phyloP scores from a whole-genome alignment of 2,888 invertebrate genomes.

The Reticulitermes lucifugus region DNA sequence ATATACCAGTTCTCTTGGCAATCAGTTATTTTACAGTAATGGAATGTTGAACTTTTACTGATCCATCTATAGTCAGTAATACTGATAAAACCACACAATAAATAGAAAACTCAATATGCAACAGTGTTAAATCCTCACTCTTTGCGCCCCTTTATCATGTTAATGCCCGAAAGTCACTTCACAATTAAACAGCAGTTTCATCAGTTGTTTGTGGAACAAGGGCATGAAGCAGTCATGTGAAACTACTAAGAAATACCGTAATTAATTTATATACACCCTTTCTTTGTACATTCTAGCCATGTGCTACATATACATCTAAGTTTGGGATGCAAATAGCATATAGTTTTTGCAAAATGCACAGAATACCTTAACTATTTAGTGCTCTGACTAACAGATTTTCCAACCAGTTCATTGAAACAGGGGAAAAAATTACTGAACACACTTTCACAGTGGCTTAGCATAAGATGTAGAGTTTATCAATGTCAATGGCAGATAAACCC shows the following conservation, averaged over 20 bases:
- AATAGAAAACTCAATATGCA: neutral
- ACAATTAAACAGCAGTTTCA: neutral
- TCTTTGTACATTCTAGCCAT: too few species aligned
- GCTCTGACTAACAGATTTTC: neutral
- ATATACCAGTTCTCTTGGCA: too few species aligned
- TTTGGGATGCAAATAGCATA: neutral
- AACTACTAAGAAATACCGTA: too few species aligned
- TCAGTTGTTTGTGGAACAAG: neutral
- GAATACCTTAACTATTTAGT: neutral
- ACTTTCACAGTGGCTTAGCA: neutral
- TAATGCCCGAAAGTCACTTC: neutral
- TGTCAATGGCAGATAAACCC: neutral
- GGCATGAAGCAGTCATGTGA: too few species aligned
- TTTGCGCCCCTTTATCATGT: neutral
- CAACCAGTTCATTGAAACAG: neutral
- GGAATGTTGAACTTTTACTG: neutral
- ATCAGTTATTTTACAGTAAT: too few species aligned
- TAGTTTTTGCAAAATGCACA: neutral
- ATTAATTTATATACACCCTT: too few species aligned
- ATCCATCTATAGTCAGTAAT: neutral
- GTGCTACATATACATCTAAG: too few species aligned
- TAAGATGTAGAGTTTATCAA: neutral
- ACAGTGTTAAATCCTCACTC: neutral
- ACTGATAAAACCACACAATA: conserved; percentile 1
- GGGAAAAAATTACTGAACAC: neutral